Conservation (phyloP, 2,113 vertebrate species). For the Megaleporinus macrocephalus region DNA sequence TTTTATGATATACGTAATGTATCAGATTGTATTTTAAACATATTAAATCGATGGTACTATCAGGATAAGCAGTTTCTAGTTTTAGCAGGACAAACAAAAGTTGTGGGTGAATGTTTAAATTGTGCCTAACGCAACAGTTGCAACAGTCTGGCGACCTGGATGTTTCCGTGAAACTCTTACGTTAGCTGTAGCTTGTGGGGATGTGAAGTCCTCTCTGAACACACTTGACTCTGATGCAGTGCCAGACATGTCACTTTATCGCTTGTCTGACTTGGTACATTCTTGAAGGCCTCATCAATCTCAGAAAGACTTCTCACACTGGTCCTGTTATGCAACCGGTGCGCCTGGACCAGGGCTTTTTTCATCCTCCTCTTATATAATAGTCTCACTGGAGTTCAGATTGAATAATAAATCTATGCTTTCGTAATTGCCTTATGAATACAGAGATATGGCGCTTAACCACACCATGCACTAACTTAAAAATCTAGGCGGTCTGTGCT, state of each 20-base stretch:
- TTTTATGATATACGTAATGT: slow-evolving; percentile 4
- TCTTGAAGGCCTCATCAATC: slow-evolving; percentile 36
- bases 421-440: neutral
- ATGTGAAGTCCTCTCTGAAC: neutral
- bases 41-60: slow-evolving; percentile 18
- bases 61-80: neutral
- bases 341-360: neutral
- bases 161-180: slow-evolving; percentile 2
- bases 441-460: neutral
- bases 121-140: neutral
- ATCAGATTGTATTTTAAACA: neutral
- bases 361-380: slow-evolving; percentile 4
- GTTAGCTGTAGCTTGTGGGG: neutral
- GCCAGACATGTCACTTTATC: slow-evolving; percentile 20
- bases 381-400: slow-evolving; percentile 4
- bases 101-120: neutral
- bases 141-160: slow-evolving; percentile 5
- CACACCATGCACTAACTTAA: neutral
- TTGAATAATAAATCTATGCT: neutral
- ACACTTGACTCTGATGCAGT: neutral
- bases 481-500: neutral
- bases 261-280: slow-evolving; percentile 39
- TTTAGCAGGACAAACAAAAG: neutral
- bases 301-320: slow-evolving; percentile 12
- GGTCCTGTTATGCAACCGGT: slow-evolving; percentile 24